Percentiles rank a stretch among this genome's conserved stretches.
Evolutionary conservation across 1,140 invertebrate species (phyloP).

Genomic region (Hydropsyche tenuis): DNA sequence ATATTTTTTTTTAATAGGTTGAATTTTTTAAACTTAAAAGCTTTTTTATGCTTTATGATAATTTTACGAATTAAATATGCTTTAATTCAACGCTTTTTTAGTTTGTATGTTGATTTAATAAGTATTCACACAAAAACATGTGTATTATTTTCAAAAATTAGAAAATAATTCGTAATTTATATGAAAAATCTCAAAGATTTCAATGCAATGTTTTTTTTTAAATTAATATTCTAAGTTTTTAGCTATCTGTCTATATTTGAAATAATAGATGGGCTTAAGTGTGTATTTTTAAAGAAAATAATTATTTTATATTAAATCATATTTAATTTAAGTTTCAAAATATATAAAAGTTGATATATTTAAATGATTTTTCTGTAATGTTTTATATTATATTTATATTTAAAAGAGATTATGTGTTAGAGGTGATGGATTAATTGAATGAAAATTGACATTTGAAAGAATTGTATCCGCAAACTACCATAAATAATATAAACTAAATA

Average conservation of each 20-base stretch:
- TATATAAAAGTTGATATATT: conserved; percentile 6
- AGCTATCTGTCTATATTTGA: no score
- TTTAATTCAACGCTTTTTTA: no score
- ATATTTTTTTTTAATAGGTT: background rate
- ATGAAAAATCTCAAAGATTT: no score
- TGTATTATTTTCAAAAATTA: no score
- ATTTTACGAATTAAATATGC: no score
- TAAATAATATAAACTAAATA: no score
- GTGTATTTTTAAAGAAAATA: background rate
- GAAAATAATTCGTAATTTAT: no score
- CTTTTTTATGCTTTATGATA: background rate
- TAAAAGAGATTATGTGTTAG: background rate
- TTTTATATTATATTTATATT: conserved; percentile 15
- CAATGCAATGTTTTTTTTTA: no score
- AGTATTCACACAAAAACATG: no score
- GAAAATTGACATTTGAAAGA: background rate
- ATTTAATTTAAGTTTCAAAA: background rate
- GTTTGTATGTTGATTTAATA: no score
- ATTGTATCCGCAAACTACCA: background rate
- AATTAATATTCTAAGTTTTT: no score
- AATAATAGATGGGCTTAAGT: background rate
- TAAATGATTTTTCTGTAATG: background rate
- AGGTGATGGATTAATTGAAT: background rate
- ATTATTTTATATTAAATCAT: background rate
- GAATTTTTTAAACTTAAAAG: background rate